Percentiles rank a stretch among this genome's conserved stretches.
These are phyloP conservation scores for Drosophila lowei DNA, from an alignment of 1,140 invertebrate genomes.

Conservation along the genomic window DNA sequence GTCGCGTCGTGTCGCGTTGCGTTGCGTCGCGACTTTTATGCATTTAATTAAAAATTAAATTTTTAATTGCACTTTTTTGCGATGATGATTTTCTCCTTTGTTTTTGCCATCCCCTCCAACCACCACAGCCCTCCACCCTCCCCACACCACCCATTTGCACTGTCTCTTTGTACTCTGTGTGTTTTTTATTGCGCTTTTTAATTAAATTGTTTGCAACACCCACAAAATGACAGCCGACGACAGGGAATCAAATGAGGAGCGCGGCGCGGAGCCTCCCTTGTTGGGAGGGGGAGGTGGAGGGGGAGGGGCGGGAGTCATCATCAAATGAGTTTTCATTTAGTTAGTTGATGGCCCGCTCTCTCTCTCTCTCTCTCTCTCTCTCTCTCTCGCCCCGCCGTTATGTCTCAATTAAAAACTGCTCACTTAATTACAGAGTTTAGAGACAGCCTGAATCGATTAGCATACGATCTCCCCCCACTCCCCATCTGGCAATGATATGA, in stretches of 20 bases:
- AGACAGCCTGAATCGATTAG: constrained; percentile 40
- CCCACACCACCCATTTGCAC: too few relatives aligned
- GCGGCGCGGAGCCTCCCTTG: background rate
- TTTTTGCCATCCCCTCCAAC: background rate
- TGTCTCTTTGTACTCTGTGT: constrained; percentile 25
- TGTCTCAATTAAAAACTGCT: constrained; percentile 44
- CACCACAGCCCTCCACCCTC: too few relatives aligned
- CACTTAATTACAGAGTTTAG: constrained; percentile 45
- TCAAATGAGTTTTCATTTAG: constrained; percentile 29
- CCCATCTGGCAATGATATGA: constrained; percentile 39
- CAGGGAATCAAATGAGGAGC: background rate
- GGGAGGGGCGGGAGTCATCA: constrained; percentile 1
- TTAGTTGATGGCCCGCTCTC: constrained; percentile 30
- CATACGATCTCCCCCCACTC: background rate
- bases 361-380: constrained; percentile 12
- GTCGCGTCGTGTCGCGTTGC: background rate
- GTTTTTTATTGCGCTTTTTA: constrained; percentile 56
- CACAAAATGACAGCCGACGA: constrained; percentile 35
- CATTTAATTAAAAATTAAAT: constrained; percentile 58
- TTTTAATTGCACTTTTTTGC: constrained; percentile 68
- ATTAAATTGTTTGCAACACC: constrained; percentile 53
- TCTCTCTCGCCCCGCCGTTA: background rate
- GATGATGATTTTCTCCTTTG: constrained; percentile 17
- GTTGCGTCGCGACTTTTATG: constrained; percentile 24
- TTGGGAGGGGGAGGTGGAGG: background rate